Evolutionary conservation across 2,797 vertebrate genomes (phyloP), one percentile per base, ranked within the genome.

Genomic region (Amniataba percoides): DNA sequence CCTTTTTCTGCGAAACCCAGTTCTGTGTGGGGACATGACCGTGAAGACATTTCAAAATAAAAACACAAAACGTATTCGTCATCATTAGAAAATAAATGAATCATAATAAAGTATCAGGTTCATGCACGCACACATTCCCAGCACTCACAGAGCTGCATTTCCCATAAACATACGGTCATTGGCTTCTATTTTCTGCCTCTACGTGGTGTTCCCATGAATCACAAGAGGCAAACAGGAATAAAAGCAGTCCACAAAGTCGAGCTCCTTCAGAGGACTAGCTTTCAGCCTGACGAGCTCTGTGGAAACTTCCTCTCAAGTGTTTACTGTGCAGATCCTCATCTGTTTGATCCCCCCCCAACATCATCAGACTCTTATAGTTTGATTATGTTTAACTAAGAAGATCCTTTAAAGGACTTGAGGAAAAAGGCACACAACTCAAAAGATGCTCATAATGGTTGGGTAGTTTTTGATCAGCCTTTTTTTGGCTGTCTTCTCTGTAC

Each of bases 171-270:
- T 25, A 46, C 27, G 49, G 49, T 46, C 55, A 49, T 4, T 64
- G 18, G 45, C 52, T 71, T 83, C 57, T 79, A 67, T 80, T 86
- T 84, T 71, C 57, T 52, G 39, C 72, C 74, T 43, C n/a, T 53
- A 46, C 64, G 63, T 66, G 57, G 15, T 43, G 45, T 58, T 78
- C 34, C 36, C 61, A 64, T 80, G 82, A 85, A 74, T 85, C 67
- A 81, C 13, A 52, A 62, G 60, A 85, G 36, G 39, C 55, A 75
- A 79, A 70, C 68, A 46, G 45, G 39, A 58, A 71, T 57, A 23
- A 71, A 80, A 71, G 72, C 65, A 59, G 56, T 57, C 65, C 39
- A 62, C 51, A 46, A 68, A 64, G 59, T 42, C 10, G 2, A 69
- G 34, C 49, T 71, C 53, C 51, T 77, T 62, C 43, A 75, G 48